phyloP scores from a whole-genome alignment of 1,140 invertebrate genomes.

The Zaprionus kolodkinae region DNA sequence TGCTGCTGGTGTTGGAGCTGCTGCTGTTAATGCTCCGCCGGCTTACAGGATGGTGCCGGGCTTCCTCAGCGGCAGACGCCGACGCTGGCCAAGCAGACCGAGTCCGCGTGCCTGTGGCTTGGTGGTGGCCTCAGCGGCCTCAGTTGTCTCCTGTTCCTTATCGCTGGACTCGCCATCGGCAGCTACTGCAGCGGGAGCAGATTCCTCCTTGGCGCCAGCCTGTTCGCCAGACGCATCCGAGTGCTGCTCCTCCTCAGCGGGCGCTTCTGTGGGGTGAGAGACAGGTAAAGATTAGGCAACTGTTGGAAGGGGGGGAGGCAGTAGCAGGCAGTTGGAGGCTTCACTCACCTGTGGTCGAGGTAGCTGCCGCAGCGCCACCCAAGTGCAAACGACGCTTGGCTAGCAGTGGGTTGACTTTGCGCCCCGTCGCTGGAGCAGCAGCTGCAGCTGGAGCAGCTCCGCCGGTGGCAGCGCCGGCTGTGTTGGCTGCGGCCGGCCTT shows the following conservation, averaged over 20 bases:
- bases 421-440: slow-evolving; percentile 48
- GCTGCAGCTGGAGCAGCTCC: slow-evolving; percentile 39
- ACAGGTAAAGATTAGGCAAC: not conserved
- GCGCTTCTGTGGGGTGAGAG: slow-evolving; percentile 47
- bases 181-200: slow-evolving; percentile 13
- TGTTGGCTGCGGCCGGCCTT: slow-evolving; percentile 48
- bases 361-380: slow-evolving; percentile 61
- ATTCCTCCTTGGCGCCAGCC: slow-evolving; percentile 55
- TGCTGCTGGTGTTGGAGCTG: slow-evolving; percentile 15
- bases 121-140: slow-evolving; percentile 84
- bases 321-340: no score
- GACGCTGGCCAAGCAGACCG: slow-evolving; percentile 86
- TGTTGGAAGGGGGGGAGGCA: not conserved
- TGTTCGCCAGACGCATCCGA: slow-evolving; percentile 63
- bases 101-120: slow-evolving; percentile 86
- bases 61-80: slow-evolving; percentile 86
- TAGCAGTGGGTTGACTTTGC: slow-evolving; percentile 82
- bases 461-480: slow-evolving; percentile 20
- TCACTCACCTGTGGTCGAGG: slow-evolving; percentile 63
- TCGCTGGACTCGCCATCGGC: slow-evolving; percentile 55
- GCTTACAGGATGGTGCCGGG: slow-evolving; percentile 85
- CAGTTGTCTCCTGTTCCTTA: slow-evolving; percentile 84
- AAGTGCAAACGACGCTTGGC: slow-evolving; percentile 77
- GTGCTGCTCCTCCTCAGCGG: slow-evolving; percentile 80
- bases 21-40: slow-evolving; percentile 19